Conservation (phyloP, 2,113 vertebrate genomes). For the Osmerus mordax region DNA sequence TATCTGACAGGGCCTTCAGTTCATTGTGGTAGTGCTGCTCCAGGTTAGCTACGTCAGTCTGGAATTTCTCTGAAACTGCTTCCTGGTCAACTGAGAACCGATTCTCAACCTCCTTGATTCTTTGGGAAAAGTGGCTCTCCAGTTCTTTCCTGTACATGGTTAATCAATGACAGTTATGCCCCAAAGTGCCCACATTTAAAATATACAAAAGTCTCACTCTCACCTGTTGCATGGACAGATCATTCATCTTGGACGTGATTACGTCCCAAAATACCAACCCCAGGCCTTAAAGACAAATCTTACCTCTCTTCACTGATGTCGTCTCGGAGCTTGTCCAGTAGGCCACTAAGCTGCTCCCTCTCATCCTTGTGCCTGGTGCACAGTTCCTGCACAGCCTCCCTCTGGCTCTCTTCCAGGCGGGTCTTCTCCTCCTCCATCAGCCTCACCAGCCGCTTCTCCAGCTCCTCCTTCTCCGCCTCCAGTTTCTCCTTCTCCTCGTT, state of each 20-base stretch:
- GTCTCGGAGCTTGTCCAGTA: slow-evolving; percentile 71
- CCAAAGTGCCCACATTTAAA: slow-evolving; percentile 70
- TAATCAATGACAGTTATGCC: slow-evolving; percentile 57
- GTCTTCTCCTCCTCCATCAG: slow-evolving; percentile 64
- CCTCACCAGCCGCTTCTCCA: slow-evolving; percentile 44
- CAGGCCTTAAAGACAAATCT: slow-evolving; percentile 46
- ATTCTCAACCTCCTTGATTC: slow-evolving; percentile 75
- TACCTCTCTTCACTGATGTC: slow-evolving; percentile 84
- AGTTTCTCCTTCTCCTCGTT: slow-evolving; percentile 58
- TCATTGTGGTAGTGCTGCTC: slow-evolving; percentile 71
- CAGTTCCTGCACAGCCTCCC: slow-evolving; percentile 66
- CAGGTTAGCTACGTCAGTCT: slow-evolving; percentile 66
- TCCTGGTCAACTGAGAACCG: slow-evolving; percentile 78
- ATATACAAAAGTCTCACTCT: not conserved
- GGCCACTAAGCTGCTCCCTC: slow-evolving; percentile 66
- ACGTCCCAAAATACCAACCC: not conserved
- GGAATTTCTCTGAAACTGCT: slow-evolving; percentile 68
- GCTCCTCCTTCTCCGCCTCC: slow-evolving; percentile 53
- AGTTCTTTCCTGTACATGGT: slow-evolving; percentile 83
- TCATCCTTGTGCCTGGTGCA: slow-evolving; percentile 68
- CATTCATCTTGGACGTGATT: not conserved
- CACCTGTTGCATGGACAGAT: not conserved
- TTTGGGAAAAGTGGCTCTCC: slow-evolving; percentile 81
- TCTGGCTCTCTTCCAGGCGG: slow-evolving; percentile 58
- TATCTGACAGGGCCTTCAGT: slow-evolving; percentile 66